Evolutionary conservation across 2,888 invertebrate species (phyloP).

Genomic region (Melipona bicolor): DNA sequence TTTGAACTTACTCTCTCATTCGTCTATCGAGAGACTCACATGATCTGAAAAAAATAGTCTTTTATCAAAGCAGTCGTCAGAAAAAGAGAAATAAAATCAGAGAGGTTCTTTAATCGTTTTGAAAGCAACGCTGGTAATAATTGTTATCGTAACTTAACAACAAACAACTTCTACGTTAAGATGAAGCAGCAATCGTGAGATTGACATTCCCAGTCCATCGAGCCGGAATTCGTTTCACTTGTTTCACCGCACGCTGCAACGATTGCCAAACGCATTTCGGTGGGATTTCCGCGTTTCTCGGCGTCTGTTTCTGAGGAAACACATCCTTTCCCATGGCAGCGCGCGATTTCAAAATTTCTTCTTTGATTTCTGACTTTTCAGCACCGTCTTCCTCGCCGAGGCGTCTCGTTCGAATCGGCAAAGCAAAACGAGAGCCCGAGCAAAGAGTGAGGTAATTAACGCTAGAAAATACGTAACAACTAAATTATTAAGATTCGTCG

Average conservation of each 20-base stretch:
- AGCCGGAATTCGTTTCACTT: constrained; percentile 8
- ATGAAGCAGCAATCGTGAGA: neutral
- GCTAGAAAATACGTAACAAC: constrained; percentile 2
- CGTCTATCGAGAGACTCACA: too few species aligned
- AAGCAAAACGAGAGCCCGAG: constrained; percentile 10
- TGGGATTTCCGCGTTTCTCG: neutral
- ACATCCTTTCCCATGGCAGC: constrained; percentile 1
- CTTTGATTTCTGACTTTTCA: neutral
- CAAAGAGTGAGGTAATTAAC: neutral
- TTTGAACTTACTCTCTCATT: too few species aligned
- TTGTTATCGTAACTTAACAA: neutral
- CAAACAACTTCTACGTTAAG: neutral
- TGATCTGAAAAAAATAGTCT: too few species aligned
- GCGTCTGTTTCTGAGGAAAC: neutral
- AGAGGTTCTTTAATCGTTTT: too few species aligned
- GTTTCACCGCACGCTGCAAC: constrained; percentile 6
- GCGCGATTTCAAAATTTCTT: neutral
- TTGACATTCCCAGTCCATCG: neutral
- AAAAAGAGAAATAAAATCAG: too few species aligned
- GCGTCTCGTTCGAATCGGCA: neutral
- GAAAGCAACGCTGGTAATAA: too few species aligned
- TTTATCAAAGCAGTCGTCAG: too few species aligned
- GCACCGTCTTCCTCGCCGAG: too few species aligned
- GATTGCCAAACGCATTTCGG: constrained; percentile 11
- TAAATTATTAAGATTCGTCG: neutral